Evolutionary conservation across 2,113 vertebrate species (phyloP).

Genomic region (Etheostoma spectabile): DNA sequence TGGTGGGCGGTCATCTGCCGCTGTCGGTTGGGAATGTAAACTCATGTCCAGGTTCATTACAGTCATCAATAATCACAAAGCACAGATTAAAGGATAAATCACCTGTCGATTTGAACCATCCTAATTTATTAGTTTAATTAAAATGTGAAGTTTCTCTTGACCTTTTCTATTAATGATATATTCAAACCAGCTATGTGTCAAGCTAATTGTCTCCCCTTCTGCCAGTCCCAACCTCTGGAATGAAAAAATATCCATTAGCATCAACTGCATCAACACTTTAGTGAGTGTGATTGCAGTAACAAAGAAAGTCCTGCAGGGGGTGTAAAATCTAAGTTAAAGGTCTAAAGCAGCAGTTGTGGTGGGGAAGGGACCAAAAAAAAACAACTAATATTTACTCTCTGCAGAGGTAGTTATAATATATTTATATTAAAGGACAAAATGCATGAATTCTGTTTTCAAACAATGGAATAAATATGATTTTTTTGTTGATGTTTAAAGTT

Average conservation of each 20-base stretch:
- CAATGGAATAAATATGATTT: neutral
- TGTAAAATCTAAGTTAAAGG: constrained; percentile 3
- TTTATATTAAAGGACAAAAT: neutral
- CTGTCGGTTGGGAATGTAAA: neutral
- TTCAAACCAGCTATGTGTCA: neutral
- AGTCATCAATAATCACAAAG: neutral
- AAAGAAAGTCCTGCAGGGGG: constrained; percentile 34
- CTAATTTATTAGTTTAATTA: neutral
- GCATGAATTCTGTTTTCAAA: neutral
- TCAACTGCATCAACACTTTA: neutral
- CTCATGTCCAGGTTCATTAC: neutral
- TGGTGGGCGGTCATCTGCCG: too few species aligned
- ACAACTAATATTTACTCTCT: neutral
- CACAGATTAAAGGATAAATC: neutral
- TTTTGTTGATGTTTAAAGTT: neutral
- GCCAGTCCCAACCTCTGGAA: neutral
- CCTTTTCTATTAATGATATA: neutral
- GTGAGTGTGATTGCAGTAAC: constrained; percentile 31
- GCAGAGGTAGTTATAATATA: neutral
- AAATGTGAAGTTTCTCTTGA: neutral
- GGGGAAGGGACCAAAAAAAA: neutral
- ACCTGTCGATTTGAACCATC: neutral
- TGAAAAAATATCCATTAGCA: neutral
- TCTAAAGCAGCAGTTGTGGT: neutral
- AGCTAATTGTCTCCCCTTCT: neutral